Evolutionary conservation across 2,797 vertebrate genomes (phyloP).

Genomic region (Bradypus variegatus): DNA sequence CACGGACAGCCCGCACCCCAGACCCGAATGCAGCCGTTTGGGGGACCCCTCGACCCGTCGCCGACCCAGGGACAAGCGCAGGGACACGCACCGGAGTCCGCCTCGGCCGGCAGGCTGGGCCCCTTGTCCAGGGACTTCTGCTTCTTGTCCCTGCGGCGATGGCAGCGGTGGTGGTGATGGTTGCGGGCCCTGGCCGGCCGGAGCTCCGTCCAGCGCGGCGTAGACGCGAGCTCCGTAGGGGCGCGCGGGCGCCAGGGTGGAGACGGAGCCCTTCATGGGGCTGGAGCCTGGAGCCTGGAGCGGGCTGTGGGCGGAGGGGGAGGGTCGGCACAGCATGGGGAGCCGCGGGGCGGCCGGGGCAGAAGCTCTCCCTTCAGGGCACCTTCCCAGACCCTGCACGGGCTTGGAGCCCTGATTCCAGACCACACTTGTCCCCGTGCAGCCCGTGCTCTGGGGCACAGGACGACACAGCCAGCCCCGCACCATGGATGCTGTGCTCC

Average conservation of each 20-base stretch:
- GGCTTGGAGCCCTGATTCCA: no score
- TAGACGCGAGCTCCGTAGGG: conserved; percentile 80
- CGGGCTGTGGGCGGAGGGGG: conserved; percentile 72
- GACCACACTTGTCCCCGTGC: no score
- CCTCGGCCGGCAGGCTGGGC: conserved; percentile 72
- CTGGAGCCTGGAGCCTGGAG: conserved; percentile 86
- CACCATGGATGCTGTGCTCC: no score
- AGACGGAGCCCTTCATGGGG: conserved; percentile 90
- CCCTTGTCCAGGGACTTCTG: conserved; percentile 88
- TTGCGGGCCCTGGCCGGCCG: conserved; percentile 74
- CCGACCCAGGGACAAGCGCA: neutral
- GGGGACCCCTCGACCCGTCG: neutral
- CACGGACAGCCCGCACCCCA: no score
- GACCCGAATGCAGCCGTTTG: neutral
- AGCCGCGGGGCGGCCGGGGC: no score
- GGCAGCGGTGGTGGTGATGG: conserved; percentile 90
- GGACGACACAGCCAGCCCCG: no score
- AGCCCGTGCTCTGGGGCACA: no score
- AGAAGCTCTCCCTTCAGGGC: neutral
- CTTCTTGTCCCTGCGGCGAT: conserved; percentile 85
- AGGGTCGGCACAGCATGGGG: neutral
- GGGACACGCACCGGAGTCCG: conserved; percentile 75
- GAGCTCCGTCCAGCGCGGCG: conserved; percentile 78
- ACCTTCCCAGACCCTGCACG: neutral
- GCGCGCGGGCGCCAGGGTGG: conserved; percentile 83